Percentiles rank a stretch among this genome's conserved stretches.
Conservation (phyloP, 1,140 invertebrate species). For the Coenobita brevimanus region DNA sequence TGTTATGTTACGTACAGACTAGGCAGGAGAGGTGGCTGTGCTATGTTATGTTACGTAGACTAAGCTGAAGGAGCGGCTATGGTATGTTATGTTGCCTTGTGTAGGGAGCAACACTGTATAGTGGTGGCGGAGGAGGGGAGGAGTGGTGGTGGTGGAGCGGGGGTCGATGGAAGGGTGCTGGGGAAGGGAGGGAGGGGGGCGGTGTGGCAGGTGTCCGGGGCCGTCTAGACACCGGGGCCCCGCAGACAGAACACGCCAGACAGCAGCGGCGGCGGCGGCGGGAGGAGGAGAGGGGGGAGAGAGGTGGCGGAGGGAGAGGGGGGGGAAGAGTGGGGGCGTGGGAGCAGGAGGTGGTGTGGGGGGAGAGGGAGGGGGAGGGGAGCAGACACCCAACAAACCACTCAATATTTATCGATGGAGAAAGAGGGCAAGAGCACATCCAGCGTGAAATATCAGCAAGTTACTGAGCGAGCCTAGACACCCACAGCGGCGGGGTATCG, state of each 20-base stretch:
- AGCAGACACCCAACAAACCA: constrained; percentile 21
- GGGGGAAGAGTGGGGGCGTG: background rate
- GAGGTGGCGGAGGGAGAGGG: background rate
- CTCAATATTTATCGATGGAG: constrained; percentile 32
- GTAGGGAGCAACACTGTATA: no score
- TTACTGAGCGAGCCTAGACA: background rate
- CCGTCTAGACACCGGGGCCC: constrained; percentile 54
- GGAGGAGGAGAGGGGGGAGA: background rate
- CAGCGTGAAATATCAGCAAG: background rate
- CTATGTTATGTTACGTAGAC: no score
- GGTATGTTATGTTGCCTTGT: no score
- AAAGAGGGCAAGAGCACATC: background rate
- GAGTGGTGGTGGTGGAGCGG: background rate
- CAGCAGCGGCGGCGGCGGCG: constrained; percentile 37
- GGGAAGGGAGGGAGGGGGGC: constrained; percentile 9
- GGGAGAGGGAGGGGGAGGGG: background rate
- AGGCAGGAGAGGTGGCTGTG: no score
- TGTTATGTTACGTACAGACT: no score
- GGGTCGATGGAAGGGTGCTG: background rate
- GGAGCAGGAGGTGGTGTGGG: background rate
- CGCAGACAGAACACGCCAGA: constrained; percentile 60
- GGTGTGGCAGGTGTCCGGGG: constrained; percentile 53
- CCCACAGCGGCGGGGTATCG: background rate
- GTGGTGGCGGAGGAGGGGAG: constrained; percentile 19
- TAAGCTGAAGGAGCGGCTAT: no score